Percentiles rank a stretch among this genome's conserved stretches.
Evolutionary conservation across 2,888 invertebrate genomes (phyloP).

Genomic region (Drosophila sordidapex): DNA sequence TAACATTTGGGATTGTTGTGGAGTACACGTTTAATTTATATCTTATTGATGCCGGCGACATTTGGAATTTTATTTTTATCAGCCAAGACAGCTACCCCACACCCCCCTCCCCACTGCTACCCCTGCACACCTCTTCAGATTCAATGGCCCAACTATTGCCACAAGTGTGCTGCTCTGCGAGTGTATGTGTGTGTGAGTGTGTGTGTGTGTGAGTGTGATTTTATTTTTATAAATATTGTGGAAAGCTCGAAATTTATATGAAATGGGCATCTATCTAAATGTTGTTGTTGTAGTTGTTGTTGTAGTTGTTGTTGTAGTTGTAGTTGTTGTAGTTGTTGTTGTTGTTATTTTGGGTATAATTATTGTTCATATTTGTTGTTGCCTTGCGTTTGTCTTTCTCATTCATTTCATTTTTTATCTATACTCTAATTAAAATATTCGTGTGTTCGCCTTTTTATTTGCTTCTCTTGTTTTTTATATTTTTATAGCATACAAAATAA

Average conservation of each 20-base stretch:
- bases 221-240: conserved; percentile 78
- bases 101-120: conserved; percentile 15
- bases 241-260: conserved; percentile 78
- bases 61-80: conserved; percentile 80
- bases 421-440: conserved; percentile 82
- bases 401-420: conserved; percentile 75
- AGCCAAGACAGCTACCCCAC: conserved; percentile 1
- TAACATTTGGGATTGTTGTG: conserved; percentile 75
- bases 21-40: conserved; percentile 81
- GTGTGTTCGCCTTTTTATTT: conserved; percentile 55
- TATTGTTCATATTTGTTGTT: conserved; percentile 72
- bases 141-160: conserved; percentile 54
- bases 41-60: conserved; percentile 80
- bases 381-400: conserved; percentile 20
- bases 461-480: conserved; percentile 37
- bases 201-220: conserved; percentile 66
- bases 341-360: conserved; percentile 67
- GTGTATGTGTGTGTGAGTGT: conserved; percentile 42
- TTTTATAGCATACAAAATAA: conserved; percentile 42
- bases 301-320: conserved; percentile 44
- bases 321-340: conserved; percentile 24
- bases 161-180: neutral
- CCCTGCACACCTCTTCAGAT: conserved; percentile 50
- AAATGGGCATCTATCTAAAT: conserved; percentile 40
- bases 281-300: conserved; percentile 37